A percentile compares a stretch with the other conserved stretches of the same genome.
Conservation (phyloP, 2,797 vertebrate genomes). For the Manis crassicaudata region DNA sequence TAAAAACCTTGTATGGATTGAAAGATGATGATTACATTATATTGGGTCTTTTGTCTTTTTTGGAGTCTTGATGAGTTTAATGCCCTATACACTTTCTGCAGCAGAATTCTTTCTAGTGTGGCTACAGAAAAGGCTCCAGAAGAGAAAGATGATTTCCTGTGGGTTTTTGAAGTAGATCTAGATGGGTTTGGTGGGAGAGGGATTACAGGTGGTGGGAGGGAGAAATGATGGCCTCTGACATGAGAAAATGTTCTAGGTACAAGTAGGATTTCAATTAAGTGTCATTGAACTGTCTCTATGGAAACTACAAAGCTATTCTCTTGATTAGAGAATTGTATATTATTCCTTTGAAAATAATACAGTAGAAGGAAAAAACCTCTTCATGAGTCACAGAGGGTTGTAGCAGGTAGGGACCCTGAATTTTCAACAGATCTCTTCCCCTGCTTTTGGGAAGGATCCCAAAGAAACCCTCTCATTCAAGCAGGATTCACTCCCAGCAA, state of each 20-base stretch:
- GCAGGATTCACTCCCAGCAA: not conserved
- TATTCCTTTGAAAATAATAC: constrained; percentile 63
- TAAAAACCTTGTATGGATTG: not conserved
- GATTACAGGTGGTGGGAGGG: not conserved
- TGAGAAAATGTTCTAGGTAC: constrained; percentile 40
- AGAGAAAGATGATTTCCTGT: constrained; percentile 8
- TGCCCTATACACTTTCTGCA: not conserved
- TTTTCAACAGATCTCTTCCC: constrained; percentile 41
- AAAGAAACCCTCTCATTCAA: constrained; percentile 42
- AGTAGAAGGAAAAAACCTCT: not conserved
- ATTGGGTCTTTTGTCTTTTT: constrained; percentile 24
- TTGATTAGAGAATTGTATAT: constrained; percentile 46
- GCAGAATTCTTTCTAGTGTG: not conserved
- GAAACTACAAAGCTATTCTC: constrained; percentile 49
- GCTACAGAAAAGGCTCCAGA: not conserved
- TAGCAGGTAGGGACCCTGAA: constrained; percentile 33
- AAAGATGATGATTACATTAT: not conserved
- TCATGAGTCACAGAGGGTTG: constrained; percentile 38
- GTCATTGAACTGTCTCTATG: constrained; percentile 59
- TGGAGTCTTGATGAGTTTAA: not conserved
- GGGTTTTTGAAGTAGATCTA: constrained; percentile 1
- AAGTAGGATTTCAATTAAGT: constrained; percentile 59
- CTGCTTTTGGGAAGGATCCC: not conserved
- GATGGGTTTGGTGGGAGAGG: not conserved
- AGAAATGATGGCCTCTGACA: constrained; percentile 21